Percentiles rank a stretch among this genome's conserved stretches.
Conservation (phyloP, 2,113 vertebrate genomes). For the Ammodytes dubius region DNA sequence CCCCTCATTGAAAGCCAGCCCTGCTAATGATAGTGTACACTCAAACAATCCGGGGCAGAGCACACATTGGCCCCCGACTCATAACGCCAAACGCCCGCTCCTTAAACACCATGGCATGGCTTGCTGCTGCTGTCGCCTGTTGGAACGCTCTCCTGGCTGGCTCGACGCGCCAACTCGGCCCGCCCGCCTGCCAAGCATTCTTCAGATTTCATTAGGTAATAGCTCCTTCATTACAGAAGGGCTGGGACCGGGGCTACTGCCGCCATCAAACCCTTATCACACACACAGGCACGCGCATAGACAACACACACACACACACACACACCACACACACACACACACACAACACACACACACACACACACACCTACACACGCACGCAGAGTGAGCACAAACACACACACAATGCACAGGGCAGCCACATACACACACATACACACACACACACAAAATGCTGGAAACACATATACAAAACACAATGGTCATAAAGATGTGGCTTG, state of each 20-base stretch:
- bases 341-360: constrained; percentile 32
- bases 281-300: constrained; percentile 24
- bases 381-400: neutral
- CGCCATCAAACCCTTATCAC: constrained; percentile 72
- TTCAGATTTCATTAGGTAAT: constrained; percentile 83
- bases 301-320: constrained; percentile 34
- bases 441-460: neutral
- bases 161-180: constrained; percentile 62
- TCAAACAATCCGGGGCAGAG: constrained; percentile 70
- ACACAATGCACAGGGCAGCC: constrained; percentile 1
- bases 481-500: constrained; percentile 25
- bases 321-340: constrained; percentile 52
- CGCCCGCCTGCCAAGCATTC: constrained; percentile 74
- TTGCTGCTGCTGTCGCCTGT: constrained; percentile 40
- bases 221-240: constrained; percentile 80
- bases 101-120: constrained; percentile 73
- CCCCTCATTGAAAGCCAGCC: constrained; percentile 57
- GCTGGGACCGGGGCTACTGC: constrained; percentile 59
- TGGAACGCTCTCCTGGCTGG: constrained; percentile 60
- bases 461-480: constrained; percentile 34
- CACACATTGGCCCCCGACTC: constrained; percentile 67
- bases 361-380: constrained; percentile 36
- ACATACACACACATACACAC: constrained; percentile 35
- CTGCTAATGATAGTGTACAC: constrained; percentile 68
- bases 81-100: constrained; percentile 55